Base-by-base conservation (phyloP, 2,113 vertebrate genomes). In the Pteronura brasiliensis region DNA sequence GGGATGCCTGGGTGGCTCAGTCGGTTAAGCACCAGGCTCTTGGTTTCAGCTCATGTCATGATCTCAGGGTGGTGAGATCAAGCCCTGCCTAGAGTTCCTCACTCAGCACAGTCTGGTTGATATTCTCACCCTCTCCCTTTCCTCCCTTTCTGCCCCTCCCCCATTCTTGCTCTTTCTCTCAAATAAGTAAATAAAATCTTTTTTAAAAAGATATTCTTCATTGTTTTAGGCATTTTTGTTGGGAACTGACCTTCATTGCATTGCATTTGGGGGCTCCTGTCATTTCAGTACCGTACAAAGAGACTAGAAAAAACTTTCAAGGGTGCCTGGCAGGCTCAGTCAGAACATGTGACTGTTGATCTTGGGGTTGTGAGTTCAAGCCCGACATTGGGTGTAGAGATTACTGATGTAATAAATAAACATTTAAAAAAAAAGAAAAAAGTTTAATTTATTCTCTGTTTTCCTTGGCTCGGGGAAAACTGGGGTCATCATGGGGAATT, bases 161-260 rank as follows among this genome's bases (percentile, higher is more conserved):
- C 67, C 34, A 20, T 15, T 67, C 63, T 15, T 34, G 15, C 65
- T 67, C 7, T 69, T 9, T 69, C n/a, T 69, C 34, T 69, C 34
- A 69, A 36, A 36, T 69, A 69, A 36, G 8, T n/a, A 69, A n/a
- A n/a, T 36, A 69, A 61, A 61, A 67, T 67, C 63, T 67, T 67
- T 67, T 67, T 67, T 7, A 34, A 67, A 67, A 96, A 94, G 20
- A 76, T 89, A 55, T 76, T 87, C 59, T 88, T 63, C 52, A 76
- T 89, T 49, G 36, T 47, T 11, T 86, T 74, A 47, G 59, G 9
- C 4, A 65, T 59, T 39, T 18, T 57, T 57, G 20, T 72, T 95
- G 71, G 71, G 63, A 90, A 76, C 61, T 65, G 27, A 42, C 55
- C 11, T 57, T 47, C 47, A 74, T 29, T 86, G 49, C 81, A 25